These are phyloP conservation scores for Mirza zaza DNA, from an alignment of 2,113 vertebrate species.

Conservation along the genomic window DNA sequence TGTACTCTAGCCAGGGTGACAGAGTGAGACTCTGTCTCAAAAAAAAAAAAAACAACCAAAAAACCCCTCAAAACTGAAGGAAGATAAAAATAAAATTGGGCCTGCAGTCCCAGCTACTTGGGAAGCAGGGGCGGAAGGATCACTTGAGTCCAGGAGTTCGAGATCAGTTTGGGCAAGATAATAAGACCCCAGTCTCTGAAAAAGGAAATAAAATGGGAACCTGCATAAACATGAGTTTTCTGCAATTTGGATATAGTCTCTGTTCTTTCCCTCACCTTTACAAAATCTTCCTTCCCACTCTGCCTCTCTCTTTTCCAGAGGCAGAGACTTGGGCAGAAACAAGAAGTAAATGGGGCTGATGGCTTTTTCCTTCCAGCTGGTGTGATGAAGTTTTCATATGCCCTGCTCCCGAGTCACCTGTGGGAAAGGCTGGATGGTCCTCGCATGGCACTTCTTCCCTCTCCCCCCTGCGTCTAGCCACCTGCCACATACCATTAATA, in stretches of 20 bases:
- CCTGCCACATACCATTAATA: background rate
- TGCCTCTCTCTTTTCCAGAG: background rate
- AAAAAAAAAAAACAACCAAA: too few species aligned
- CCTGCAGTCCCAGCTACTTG: background rate
- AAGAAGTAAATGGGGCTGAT: background rate
- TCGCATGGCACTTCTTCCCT: background rate
- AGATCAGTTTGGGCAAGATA: background rate
- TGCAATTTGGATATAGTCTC: background rate
- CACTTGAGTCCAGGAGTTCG: background rate
- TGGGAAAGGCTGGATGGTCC: background rate
- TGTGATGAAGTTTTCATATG: too few species aligned
- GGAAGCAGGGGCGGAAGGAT: background rate
- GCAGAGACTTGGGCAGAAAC: background rate
- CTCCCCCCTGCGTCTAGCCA: background rate
- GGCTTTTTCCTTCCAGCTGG: background rate
- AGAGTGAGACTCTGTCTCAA: too few species aligned
- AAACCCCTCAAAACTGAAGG: background rate
- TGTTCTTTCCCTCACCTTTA: background rate
- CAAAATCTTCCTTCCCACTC: background rate
- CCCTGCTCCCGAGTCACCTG: background rate
- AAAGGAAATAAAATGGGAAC: background rate
- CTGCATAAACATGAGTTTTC: background rate
- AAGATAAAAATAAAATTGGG: background rate
- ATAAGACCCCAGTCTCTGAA: background rate
- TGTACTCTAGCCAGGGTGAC: too few species aligned